These are phyloP conservation scores for Pimpla rufipes DNA, from an alignment of 2,888 invertebrate genomes.

Conservation along the genomic window DNA sequence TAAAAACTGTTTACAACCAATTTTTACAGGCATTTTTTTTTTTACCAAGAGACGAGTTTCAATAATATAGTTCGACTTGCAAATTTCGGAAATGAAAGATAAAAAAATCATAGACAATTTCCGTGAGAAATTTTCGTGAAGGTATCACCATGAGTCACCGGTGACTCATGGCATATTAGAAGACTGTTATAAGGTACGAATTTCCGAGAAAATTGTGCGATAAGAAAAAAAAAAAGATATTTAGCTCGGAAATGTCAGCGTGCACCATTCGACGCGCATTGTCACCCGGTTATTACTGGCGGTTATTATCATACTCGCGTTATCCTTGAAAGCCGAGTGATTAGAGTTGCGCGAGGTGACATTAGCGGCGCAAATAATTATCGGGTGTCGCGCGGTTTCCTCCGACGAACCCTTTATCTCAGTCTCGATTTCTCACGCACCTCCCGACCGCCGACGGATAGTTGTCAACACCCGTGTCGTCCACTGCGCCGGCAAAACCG, in stretches of 20 bases:
- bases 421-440: slow-evolving; percentile 25
- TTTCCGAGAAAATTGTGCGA: background rate
- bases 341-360: background rate
- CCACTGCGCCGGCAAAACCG: background rate
- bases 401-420: slow-evolving; percentile 18
- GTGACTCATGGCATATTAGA: background rate
- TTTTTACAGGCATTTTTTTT: too few relatives aligned
- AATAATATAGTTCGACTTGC: too few relatives aligned
- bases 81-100: too few relatives aligned
- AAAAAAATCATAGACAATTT: too few relatives aligned
- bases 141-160: background rate
- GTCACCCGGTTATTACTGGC: slow-evolving; percentile 32
- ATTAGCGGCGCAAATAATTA: slow-evolving; percentile 29
- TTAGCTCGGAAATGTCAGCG: background rate
- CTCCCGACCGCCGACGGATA: slow-evolving; percentile 1
- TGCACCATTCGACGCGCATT: slow-evolving; percentile 5
- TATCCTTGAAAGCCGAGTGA: slow-evolving; percentile 54
- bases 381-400: background rate
- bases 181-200: background rate
- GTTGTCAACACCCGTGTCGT: background rate
- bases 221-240: background rate
- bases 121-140: background rate
- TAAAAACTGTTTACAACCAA: too few relatives aligned
- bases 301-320: slow-evolving; percentile 47
- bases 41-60: too few relatives aligned